A percentile compares a stretch with the other conserved stretches of the same genome.
phyloP scores from a whole-genome alignment of 2,113 vertebrate genomes.

The Hypomesus transpacificus region DNA sequence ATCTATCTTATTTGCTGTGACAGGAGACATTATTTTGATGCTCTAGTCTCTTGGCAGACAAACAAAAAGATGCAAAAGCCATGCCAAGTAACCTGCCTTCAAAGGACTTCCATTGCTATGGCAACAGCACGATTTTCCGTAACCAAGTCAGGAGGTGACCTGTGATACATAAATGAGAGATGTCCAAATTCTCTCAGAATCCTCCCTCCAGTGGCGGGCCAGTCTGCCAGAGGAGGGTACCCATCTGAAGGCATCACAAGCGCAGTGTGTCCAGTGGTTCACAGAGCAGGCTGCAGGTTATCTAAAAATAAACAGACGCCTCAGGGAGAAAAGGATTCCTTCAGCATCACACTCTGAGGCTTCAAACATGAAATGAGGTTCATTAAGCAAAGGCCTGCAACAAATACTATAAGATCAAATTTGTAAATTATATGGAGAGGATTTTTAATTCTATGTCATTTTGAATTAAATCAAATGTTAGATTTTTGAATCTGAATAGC shows the following conservation, averaged over 20 bases:
- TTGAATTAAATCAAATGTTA: too few relatives aligned
- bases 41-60: slow-evolving; percentile 20
- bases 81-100: slow-evolving; percentile 73
- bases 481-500: too few relatives aligned
- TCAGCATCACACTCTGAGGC: slow-evolving; percentile 14
- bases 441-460: not conserved
- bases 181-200: slow-evolving; percentile 55
- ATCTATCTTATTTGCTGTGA: not conserved
- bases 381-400: slow-evolving; percentile 7
- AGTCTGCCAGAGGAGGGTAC: slow-evolving; percentile 30
- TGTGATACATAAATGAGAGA: slow-evolving; percentile 62
- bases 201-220: slow-evolving; percentile 36
- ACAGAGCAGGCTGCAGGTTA: slow-evolving; percentile 30
- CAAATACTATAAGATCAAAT: slow-evolving; percentile 2
- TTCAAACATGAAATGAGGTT: slow-evolving; percentile 12
- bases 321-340: slow-evolving; percentile 17
- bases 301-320: slow-evolving; percentile 54
- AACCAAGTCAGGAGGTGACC: slow-evolving; percentile 63
- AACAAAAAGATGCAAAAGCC: slow-evolving; percentile 59
- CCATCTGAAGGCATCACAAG: slow-evolving; percentile 31
- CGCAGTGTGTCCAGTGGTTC: slow-evolving; percentile 24
- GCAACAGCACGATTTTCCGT: slow-evolving; percentile 73
- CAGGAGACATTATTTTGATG: slow-evolving; percentile 4
- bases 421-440: not conserved
- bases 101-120: slow-evolving; percentile 75